Percentiles rank a stretch among this genome's conserved stretches.
These are phyloP conservation scores for Pseudopipra pipra DNA, from an alignment of 2,113 vertebrate genomes.

Conservation along the genomic window DNA sequence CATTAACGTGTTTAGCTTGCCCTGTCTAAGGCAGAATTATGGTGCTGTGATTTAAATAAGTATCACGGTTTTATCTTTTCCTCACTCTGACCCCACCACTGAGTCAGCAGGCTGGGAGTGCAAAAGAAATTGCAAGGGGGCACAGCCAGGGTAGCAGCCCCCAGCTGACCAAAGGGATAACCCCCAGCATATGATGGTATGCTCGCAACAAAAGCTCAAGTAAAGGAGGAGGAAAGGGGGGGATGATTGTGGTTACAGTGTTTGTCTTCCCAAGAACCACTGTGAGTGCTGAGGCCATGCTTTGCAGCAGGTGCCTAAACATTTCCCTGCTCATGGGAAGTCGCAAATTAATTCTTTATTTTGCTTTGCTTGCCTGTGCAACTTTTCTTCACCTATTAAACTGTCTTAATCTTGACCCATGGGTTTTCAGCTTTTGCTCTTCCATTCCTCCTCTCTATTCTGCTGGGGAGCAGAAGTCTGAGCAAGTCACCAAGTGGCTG, in stretches of 20 bases:
- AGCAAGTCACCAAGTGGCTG: rapidly evolving
- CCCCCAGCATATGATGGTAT: rapidly evolving
- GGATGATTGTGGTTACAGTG: rapidly evolving
- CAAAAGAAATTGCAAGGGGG: background rate
- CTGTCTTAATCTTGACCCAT: background rate
- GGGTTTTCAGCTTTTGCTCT: background rate
- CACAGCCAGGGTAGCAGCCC: background rate
- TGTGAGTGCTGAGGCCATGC: rapidly evolving
- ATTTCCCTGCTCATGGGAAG: background rate
- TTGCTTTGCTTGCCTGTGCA: background rate
- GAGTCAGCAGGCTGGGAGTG: background rate
- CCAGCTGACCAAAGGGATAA: background rate
- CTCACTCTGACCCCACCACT: background rate
- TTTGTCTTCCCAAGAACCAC: background rate
- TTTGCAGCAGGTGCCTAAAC: background rate
- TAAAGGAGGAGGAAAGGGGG: background rate
- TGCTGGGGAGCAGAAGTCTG: rapidly evolving
- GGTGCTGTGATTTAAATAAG: background rate
- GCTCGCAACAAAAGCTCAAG: background rate
- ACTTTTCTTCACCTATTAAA: background rate
- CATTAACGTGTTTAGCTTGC: background rate
- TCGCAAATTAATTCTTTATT: background rate
- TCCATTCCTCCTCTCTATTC: background rate
- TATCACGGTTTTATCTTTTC: background rate
- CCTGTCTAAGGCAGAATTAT: background rate